Base-by-base conservation (phyloP, 2,113 vertebrate genomes). In the Anoplopoma fimbria region DNA sequence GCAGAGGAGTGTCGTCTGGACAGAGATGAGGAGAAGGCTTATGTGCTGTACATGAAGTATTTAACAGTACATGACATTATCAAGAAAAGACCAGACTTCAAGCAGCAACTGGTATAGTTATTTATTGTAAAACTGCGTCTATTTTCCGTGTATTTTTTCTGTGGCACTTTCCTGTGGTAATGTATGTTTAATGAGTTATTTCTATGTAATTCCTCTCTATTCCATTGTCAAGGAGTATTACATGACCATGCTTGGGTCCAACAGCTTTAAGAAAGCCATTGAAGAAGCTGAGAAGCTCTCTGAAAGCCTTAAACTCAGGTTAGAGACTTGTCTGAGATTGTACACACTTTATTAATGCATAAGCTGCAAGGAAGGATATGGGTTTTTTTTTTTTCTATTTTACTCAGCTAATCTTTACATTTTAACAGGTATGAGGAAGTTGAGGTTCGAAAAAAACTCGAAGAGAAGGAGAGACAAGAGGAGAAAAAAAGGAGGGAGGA, bases 271-370 rank as follows among this genome's bases (percentile, higher is more conserved):
- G 94, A 99, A 98, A 94, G 97, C 98, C 83, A 91, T 99, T 25
- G 98, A 99, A 95, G 98, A 99, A 95, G 98, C 98, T 0, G 98
- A 99, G 94, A 98, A 96, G 91, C 96, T 99, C 29, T 97, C 98
- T 62, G 97, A 97, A 87, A 99, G 98, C 93, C 97, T 99, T 92
- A 99, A 99, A 95, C 96, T 98, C 91, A 93, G 95, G 95, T 96
- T 25, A 78, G 89, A 79, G 3, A 15, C 14, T 65, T 51, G 3
- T 63, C 47, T 53, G n/a, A 2, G 2, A 62, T 49, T 38, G 13
- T 51, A 13, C 15, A 27, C 19, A 15, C 10, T 60, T n/a, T 38
- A 3, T 33, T 23, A 40, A 71, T 33, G 19, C 3, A 63, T n/a
- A 12, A 33, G 7, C 14, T 63, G 15, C 25, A 65, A 57, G 27